phyloP scores from a whole-genome alignment of 2,888 invertebrate genomes.

The Epirrhoe tristata region DNA sequence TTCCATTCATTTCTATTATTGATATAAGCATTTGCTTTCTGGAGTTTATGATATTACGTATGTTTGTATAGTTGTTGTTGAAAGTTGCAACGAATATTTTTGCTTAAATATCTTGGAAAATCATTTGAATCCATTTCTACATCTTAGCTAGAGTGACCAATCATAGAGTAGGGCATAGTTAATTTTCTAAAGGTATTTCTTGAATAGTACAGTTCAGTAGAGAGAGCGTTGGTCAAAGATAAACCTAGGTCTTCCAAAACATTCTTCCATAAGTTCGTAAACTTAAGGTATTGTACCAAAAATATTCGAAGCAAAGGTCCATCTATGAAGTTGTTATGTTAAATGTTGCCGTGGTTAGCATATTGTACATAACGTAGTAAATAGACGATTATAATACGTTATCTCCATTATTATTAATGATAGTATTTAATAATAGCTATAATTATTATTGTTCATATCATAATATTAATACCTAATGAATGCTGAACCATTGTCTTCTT shows the following conservation, averaged over 20 bases:
- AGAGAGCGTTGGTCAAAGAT: background rate
- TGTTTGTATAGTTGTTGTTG: constrained; percentile 46
- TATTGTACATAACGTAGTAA: constrained; percentile 74
- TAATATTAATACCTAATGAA: constrained; percentile 86
- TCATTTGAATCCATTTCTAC: background rate
- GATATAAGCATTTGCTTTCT: constrained; percentile 44
- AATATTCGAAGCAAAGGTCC: constrained; percentile 60
- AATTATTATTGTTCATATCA: constrained; percentile 89
- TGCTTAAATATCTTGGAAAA: constrained; percentile 27
- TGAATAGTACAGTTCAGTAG: background rate
- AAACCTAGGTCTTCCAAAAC: constrained; percentile 29
- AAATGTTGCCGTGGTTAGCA: constrained; percentile 62
- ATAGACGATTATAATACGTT: constrained; percentile 78
- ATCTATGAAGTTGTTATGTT: constrained; percentile 67
- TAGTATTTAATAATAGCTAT: constrained; percentile 70
- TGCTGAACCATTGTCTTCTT: constrained; percentile 89
- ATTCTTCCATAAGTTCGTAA: constrained; percentile 18
- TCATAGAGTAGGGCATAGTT: background rate
- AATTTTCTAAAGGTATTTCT: background rate
- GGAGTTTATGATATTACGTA: constrained; percentile 44
- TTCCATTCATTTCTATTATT: constrained; percentile 38
- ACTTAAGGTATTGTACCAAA: constrained; percentile 38
- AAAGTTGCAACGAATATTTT: constrained; percentile 45
- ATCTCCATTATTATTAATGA: constrained; percentile 77
- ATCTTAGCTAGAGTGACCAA: constrained; percentile 2